Evolutionary conservation across 2,113 vertebrate genomes (phyloP), one percentile per base, ranked within the genome.

Genomic region (Propithecus coquereli): DNA sequence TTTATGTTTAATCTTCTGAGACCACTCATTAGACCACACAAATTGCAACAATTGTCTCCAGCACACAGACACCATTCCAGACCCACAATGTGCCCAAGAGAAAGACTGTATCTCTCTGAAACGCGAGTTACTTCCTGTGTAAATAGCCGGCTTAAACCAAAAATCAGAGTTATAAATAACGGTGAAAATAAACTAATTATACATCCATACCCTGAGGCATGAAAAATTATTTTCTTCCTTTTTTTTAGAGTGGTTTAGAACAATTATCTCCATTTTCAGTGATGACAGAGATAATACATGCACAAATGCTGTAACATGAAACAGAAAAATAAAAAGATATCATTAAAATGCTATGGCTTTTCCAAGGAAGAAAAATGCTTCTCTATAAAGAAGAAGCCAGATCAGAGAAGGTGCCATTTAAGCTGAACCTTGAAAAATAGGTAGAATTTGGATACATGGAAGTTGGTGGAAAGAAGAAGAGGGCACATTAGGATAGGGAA

Each of bases 21-120:
- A 97, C 97, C n/a, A 0, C 97, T 98, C 98, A 98, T 98, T 98
- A 98, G 98, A 98, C 98, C 98, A 99, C 98, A 99, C 98, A 98
- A 98, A 98, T 45, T 82, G 98, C 97, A 97, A 74, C 94, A 96
- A 97, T 98, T 95, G 94, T 98, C 97, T 97, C 95, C 95, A 95
- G 98, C 94, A 82, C 54, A 23, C 43, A 12, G 27, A 93, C 0
- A 11, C 79, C 0, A 18, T 92, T 95, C 87, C 97, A 97, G 97
- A 95, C 90, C 93, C 91, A 17, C 94, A 93, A 37, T 63, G 91
- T 0, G 13, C 85, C 87, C 88, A 95, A 86, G 94, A 97, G 88
- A 93, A 98, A 97, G 97, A 94, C 94, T 8, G 17, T 37, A 71
- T 92, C 71, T 79, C 97, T 97, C 96, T 96, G 95, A 98, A 97